phyloP scores from a whole-genome alignment of 2,888 invertebrate species.

The Scaptomyza flava region DNA sequence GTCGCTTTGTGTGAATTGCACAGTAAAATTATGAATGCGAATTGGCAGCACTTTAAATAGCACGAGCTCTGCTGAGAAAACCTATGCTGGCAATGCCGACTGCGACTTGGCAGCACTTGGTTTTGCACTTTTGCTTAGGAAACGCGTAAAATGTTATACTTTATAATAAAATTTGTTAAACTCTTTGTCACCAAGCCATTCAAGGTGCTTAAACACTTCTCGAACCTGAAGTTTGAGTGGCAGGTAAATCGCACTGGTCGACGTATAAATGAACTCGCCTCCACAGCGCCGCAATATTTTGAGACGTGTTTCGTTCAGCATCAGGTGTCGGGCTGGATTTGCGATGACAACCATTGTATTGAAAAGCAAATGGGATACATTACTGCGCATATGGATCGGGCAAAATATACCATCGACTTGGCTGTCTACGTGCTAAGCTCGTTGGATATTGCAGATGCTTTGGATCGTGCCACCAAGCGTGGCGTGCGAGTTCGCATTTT shows the following conservation, averaged over 20 bases:
- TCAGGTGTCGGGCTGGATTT: not conserved
- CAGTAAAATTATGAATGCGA: not conserved
- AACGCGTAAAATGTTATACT: slow-evolving; percentile 1
- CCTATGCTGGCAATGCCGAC: not conserved
- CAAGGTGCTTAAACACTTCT: not conserved
- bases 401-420: not conserved
- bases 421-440: slow-evolving; percentile 10
- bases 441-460: not conserved
- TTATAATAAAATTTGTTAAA: slow-evolving; percentile 5
- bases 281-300: slow-evolving; percentile 5
- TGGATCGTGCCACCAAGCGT: slow-evolving; percentile 5
- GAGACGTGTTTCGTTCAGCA: not conserved
- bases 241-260: slow-evolving; percentile 3
- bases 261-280: not conserved
- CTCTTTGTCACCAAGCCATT: not conserved
- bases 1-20: not conserved
- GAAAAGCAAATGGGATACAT: slow-evolving; percentile 2
- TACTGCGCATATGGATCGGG: not conserved
- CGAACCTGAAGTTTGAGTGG: not conserved
- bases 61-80: not conserved
- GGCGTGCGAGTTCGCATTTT: slow-evolving; percentile 12
- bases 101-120: not conserved
- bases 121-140: not conserved
- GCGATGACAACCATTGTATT: slow-evolving; percentile 1
- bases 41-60: not conserved